Conservation (phyloP, 2,888 invertebrate genomes). For the Oscheius sp. region DNA sequence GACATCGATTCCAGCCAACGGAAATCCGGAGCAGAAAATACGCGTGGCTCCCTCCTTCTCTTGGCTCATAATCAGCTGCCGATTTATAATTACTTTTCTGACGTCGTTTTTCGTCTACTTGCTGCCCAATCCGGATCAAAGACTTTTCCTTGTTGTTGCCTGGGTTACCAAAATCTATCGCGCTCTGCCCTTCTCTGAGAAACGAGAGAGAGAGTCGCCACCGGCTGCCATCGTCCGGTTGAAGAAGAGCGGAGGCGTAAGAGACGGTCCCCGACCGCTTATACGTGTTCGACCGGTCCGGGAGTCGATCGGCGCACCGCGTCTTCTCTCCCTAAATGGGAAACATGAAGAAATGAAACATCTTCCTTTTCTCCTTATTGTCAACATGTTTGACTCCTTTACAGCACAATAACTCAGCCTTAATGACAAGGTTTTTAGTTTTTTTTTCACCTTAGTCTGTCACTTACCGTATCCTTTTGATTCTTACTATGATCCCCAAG, state of each 20-base stretch:
- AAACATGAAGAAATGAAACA: conserved; percentile 8
- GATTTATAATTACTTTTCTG: not conserved
- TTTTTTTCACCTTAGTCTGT: too few relatives aligned
- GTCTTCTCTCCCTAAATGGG: conserved; percentile 18
- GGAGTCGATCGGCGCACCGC: conserved; percentile 28
- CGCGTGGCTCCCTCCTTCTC: too few relatives aligned
- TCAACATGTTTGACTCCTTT: too few relatives aligned
- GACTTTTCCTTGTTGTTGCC: too few relatives aligned
- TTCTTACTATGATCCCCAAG: too few relatives aligned
- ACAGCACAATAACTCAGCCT: too few relatives aligned
- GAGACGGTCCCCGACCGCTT: conserved; percentile 13
- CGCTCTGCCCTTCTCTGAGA: not conserved
- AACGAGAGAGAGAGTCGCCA: not conserved
- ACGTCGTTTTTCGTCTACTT: too few relatives aligned
- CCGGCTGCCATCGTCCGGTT: conserved; percentile 17
- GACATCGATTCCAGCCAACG: conserved; percentile 17
- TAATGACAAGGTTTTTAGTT: too few relatives aligned
- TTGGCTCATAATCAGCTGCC: not conserved
- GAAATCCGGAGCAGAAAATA: conserved; percentile 17
- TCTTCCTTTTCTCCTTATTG: not conserved
- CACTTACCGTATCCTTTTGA: too few relatives aligned
- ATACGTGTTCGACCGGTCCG: conserved; percentile 30
- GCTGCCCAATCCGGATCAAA: too few relatives aligned
- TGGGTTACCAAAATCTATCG: not conserved
- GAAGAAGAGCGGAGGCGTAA: conserved; percentile 21